Evolutionary conservation across 53 echinoderm and acorn worm genomes (phyloP).

Genomic region (Paelopatides confundens): DNA sequence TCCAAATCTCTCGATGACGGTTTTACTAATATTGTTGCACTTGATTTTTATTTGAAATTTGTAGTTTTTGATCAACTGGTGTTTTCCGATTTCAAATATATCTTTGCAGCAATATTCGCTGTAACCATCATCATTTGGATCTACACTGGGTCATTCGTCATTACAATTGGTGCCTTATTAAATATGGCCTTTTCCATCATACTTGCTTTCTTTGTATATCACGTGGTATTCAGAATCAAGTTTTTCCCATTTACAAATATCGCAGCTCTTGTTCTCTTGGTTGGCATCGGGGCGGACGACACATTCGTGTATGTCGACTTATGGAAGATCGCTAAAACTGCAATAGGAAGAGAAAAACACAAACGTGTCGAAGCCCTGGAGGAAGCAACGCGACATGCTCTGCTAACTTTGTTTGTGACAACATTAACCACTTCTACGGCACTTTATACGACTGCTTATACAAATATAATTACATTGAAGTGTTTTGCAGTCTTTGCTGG

Average conservation of each 20-base stretch:
- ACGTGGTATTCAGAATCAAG: conserved; percentile 50
- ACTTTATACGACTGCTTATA: conserved; percentile 45
- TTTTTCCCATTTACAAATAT: conserved; percentile 82
- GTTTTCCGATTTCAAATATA: conserved; percentile 53
- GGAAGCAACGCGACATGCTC: conserved; percentile 69
- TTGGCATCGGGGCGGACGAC: conserved; percentile 87
- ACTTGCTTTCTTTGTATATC: conserved; percentile 71
- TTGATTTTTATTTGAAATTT: conserved; percentile 63
- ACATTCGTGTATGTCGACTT: conserved; percentile 82
- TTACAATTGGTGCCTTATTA: conserved; percentile 60
- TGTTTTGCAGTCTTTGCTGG: conserved; percentile 82
- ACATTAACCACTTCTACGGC: conserved; percentile 75
- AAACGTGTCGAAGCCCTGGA: background rate
- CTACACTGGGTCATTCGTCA: conserved; percentile 69
- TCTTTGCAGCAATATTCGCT: conserved; percentile 48
- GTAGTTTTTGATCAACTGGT: conserved; percentile 56
- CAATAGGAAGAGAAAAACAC: background rate
- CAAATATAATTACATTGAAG: conserved; percentile 64
- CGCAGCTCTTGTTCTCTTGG: conserved; percentile 49
- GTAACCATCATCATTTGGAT: conserved; percentile 76
- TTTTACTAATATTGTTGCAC: conserved; percentile 44
- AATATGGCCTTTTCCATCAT: conserved; percentile 48
- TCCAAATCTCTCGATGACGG: conserved; percentile 15
- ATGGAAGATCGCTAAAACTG: conserved; percentile 58
- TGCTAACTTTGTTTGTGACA: conserved; percentile 78